Base-by-base conservation (phyloP, 2,888 invertebrate genomes). In the Aelia acuminata region DNA sequence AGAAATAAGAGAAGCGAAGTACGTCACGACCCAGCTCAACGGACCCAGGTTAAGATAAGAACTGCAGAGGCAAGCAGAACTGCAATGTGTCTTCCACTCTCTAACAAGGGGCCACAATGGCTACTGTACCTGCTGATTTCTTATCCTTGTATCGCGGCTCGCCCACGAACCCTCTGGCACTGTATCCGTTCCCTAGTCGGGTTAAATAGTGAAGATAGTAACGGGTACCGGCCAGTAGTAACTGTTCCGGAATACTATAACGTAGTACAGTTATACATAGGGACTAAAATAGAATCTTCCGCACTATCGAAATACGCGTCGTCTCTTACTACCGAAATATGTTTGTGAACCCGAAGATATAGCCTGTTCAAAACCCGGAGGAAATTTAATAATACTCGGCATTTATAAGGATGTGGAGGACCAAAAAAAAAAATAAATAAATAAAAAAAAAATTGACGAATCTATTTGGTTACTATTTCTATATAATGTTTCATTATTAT, bases 121-220 rank as follows among this genome's bases (percentile, higher is more conserved):
- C 57, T 57, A 0, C 13, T 26, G 11, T 57, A 57, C 57, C 57
- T 57, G 57, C 57, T 1, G n/a, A n/a, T n/a, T n/a, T 11, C 57
- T 57, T 57, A 57, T 57, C 57, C n/a, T 26, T 26, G 1, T 26
- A 57, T 57, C 57, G n/a, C 57, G 13, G 26, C 13, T 11, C 26
- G 57, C 26, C n/a, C 57, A 57, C 57, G 57, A 57, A 57, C 57
- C n/a, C 57, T 57, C 57, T 57, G 57, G 57, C 11, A 26, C 57
- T 57, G 10, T 57, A 57, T 57, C 57, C 11, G 3, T 26, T 11
- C 11, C 57, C 26, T n/a, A n/a, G 53, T 10, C 22, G 8, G 26
- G 26, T 2, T n/a, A 53, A 11, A 2, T 13, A 26, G 26, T 7
- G 13, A 26, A 57, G 57, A 57, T 26, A 57, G 57, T 57, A 57